These are phyloP conservation scores for Motacilla tschutschensis DNA, from an alignment of 2,113 vertebrate genomes.

Conservation along the genomic window DNA sequence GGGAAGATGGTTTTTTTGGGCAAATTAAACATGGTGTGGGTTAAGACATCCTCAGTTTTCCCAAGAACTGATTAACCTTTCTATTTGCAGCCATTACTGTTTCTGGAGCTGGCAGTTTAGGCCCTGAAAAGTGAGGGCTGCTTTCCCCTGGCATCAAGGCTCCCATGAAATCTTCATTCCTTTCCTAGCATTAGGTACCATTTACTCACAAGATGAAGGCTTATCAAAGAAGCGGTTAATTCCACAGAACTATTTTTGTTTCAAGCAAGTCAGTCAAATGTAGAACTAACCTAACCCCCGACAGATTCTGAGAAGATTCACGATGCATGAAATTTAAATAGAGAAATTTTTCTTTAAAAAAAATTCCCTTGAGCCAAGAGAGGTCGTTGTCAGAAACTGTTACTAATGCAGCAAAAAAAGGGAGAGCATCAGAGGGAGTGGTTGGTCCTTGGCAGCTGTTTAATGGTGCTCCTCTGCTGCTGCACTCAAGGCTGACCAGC, in stretches of 20 bases:
- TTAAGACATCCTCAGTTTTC: neutral
- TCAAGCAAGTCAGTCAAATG: constrained; percentile 1
- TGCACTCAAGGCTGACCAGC: constrained; percentile 17
- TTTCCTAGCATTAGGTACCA: neutral
- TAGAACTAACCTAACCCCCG: neutral
- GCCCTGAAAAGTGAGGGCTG: neutral
- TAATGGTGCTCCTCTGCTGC: neutral
- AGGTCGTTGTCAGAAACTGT: neutral
- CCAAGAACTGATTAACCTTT: neutral
- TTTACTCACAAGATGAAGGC: neutral
- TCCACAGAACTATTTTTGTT: neutral
- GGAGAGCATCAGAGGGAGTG: neutral
- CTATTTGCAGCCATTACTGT: neutral
- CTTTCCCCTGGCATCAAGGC: neutral
- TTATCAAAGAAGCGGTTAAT: neutral
- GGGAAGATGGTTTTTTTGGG: neutral
- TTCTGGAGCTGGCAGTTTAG: neutral
- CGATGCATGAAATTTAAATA: constrained; percentile 12
- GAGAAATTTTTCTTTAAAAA: neutral
- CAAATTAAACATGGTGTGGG: neutral
- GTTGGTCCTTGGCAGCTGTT: neutral
- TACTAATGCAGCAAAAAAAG: neutral
- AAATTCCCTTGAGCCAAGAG: neutral
- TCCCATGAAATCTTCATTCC: neutral
- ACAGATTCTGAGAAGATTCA: neutral